phyloP scores from a whole-genome alignment of 2,113 vertebrate species.

The Smithornis capensis region DNA sequence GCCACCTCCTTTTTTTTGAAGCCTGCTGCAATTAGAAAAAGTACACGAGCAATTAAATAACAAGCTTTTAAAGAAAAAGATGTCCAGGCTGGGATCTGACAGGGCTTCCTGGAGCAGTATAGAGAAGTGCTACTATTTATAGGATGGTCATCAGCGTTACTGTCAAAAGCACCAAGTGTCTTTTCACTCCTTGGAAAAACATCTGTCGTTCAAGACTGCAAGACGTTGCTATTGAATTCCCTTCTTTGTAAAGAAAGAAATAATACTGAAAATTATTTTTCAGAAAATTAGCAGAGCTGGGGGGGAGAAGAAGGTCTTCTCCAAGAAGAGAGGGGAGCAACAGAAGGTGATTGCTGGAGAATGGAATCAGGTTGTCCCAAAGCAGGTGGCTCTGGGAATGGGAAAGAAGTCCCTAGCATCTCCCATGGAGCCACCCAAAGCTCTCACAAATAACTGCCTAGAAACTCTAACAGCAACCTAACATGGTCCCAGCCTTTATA shows the following conservation, averaged over 20 bases:
- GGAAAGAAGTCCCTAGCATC: background rate
- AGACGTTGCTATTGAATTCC: background rate
- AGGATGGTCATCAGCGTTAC: background rate
- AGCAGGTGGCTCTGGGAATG: background rate
- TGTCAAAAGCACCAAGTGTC: background rate
- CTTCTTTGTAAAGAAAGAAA: background rate
- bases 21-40: background rate
- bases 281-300: background rate
- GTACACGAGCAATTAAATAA: background rate
- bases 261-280: background rate
- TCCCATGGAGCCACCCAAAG: background rate
- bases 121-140: background rate
- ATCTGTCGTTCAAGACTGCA: background rate
- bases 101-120: background rate
- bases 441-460: background rate
- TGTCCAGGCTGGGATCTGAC: background rate
- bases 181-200: background rate
- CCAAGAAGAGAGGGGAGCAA: background rate
- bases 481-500: background rate
- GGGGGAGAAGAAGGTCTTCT: background rate
- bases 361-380: background rate
- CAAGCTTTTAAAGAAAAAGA: background rate
- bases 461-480: background rate
- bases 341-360: background rate
- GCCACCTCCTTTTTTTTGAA: background rate